Evolutionary conservation across 2,888 invertebrate genomes (phyloP).

Genomic region (Hipparchia sbordonii): DNA sequence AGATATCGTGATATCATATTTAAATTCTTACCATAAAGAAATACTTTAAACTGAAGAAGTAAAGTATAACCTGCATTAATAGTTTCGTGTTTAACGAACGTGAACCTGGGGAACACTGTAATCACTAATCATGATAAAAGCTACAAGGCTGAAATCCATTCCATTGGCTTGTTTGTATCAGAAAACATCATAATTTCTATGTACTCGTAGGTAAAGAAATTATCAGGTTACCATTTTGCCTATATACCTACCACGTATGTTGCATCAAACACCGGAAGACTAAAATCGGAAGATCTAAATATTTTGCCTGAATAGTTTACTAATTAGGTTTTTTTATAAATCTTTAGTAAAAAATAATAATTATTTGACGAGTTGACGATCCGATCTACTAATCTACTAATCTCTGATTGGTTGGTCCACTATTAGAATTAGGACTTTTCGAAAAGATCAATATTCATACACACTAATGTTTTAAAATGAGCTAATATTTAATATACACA

Average conservation of each 20-base stretch:
- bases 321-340: too few species aligned
- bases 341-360: too few species aligned
- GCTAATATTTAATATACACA: neutral
- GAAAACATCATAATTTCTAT: constrained; percentile 1
- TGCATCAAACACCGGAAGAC: too few species aligned
- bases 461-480: too few species aligned
- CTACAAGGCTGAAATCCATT: constrained; percentile 5
- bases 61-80: neutral
- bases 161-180: constrained; percentile 5
- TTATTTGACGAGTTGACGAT: too few species aligned
- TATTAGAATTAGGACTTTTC: too few species aligned
- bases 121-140: constrained; percentile 12
- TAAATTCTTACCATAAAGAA: neutral
- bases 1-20: neutral
- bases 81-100: constrained; percentile 17
- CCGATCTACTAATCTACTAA: too few species aligned
- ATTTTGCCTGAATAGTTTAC: too few species aligned
- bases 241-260: too few species aligned
- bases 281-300: too few species aligned
- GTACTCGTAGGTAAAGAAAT: neutral
- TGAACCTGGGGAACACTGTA: constrained; percentile 7
- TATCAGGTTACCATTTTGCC: neutral
- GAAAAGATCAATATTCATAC: too few species aligned
- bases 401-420: too few species aligned
- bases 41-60: constrained; percentile 1